Evolutionary conservation across 2,113 vertebrate genomes (phyloP), one percentile per base, ranked within the genome.

Genomic region (Rafetus swinhoei): DNA sequence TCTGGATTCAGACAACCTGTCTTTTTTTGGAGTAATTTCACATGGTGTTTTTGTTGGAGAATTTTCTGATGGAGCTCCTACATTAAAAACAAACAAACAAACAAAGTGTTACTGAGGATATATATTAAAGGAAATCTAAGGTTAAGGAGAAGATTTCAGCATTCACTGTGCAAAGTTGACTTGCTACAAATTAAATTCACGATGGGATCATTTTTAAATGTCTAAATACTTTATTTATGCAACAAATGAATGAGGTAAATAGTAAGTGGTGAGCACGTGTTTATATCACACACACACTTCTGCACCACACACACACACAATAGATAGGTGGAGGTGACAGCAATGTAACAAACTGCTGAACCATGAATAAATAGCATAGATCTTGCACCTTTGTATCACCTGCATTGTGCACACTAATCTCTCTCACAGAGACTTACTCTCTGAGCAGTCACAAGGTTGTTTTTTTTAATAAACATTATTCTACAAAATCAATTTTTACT

Each of bases 31-130:
- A 99, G 97, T 3, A 98, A 93, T 4, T 98, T 97, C 27, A 98
- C 98, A 85, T 98, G 98, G 81, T 98, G 98, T 87, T 99, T 98
- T 90, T 99, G 99, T 24, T 98, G 96, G 74, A 98, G 97, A 93
- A 99, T 98, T 60, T 98, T 98, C n/a, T 98, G 98, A 50, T 98
- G 95, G 94, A 99, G 97, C 57, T 98, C 98, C 99, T 99, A 94
- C 79, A 88, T 8, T 95, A 2, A 14, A 35, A 94, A 79, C 45
- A 88, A 59, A 35, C 7, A 35, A 35, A 72, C 29, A 69, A 24
- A 29, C 24, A 86, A 90, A 12, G 50, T 8, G 53, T 74, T 3
- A 79, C 32, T 54, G 27, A 55, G 3, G 45, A 12, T 54, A 54
- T 19, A 7, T 25, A 2, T 74, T 90, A 50, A 80, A 84, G 89